Evolutionary conservation across 2,888 invertebrate species (phyloP).

Genomic region (Coenonympha arcania): DNA sequence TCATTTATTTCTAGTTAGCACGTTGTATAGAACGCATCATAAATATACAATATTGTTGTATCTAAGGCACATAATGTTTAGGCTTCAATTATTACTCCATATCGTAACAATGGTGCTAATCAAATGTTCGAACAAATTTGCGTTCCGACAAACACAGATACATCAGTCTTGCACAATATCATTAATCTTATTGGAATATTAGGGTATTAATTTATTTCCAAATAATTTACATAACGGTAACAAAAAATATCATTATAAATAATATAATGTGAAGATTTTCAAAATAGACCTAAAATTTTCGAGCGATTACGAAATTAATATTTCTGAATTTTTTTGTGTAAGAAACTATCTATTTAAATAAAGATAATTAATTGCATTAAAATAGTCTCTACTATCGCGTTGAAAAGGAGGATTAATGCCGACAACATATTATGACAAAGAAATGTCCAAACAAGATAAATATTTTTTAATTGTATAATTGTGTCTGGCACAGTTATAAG

Average conservation of each 20-base stretch:
- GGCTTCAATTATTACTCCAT: slow-evolving; percentile 72
- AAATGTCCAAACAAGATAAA: no score
- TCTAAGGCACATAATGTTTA: slow-evolving; percentile 76
- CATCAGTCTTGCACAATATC: slow-evolving; percentile 7
- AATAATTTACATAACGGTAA: background rate
- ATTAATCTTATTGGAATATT: background rate
- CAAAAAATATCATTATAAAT: background rate
- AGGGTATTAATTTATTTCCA: background rate
- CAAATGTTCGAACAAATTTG: slow-evolving; percentile 42
- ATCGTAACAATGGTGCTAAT: slow-evolving; percentile 70
- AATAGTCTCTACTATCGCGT: no score
- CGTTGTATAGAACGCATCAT: slow-evolving; percentile 75
- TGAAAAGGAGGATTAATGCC: no score
- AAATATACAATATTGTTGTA: slow-evolving; percentile 76
- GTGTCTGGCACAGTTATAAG: no score
- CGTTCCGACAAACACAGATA: slow-evolving; percentile 44
- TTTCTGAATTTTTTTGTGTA: no score
- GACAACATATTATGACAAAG: no score
- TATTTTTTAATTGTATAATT: no score
- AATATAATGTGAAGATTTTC: no score
- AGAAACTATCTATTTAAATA: no score
- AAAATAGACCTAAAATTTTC: no score
- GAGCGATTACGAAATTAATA: no score
- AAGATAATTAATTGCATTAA: no score
- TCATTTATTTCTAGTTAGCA: slow-evolving; percentile 72